phyloP scores from a whole-genome alignment of 1,140 invertebrate species.

The Trissolcus basalis region DNA sequence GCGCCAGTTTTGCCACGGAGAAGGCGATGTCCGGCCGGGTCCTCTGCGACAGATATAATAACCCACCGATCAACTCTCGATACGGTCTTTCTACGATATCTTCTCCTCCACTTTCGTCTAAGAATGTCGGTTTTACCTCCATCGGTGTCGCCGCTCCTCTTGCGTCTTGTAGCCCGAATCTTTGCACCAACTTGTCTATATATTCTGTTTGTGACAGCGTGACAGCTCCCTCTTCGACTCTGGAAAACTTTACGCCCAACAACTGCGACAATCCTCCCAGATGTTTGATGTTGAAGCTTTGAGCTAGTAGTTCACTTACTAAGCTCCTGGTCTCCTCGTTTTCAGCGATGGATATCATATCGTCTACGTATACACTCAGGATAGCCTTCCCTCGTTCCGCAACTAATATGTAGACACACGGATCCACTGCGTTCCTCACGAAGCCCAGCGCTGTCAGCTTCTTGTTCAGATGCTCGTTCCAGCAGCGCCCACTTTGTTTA shows the following conservation, averaged over 20 bases:
- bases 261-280: conserved; percentile 17
- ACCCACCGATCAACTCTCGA: conserved; percentile 60
- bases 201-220: conserved; percentile 31
- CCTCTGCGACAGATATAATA: conserved; percentile 63
- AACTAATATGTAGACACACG: conserved; percentile 36
- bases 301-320: conserved; percentile 25
- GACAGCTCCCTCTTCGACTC: conserved; percentile 1
- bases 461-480: conserved; percentile 48
- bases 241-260: conserved; percentile 30
- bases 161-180: conserved; percentile 27
- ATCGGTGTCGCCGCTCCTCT: conserved; percentile 24
- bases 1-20: conserved; percentile 55
- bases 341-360: conserved; percentile 23
- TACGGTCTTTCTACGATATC: conserved; percentile 40
- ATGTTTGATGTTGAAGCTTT: conserved; percentile 28
- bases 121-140: conserved; percentile 9
- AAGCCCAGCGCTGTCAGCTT: not conserved
- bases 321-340: not conserved
- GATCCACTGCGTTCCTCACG: not conserved
- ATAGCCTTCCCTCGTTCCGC: conserved; percentile 12
- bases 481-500: conserved; percentile 63
- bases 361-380: conserved; percentile 31
- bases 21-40: conserved; percentile 70
- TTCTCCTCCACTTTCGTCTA: not conserved
- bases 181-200: conserved; percentile 13